A percentile compares a stretch with the other conserved stretches of the same genome.
These are phyloP conservation scores for Microtus richardsoni DNA, from an alignment of 2,113 vertebrate genomes.

Conservation along the genomic window DNA sequence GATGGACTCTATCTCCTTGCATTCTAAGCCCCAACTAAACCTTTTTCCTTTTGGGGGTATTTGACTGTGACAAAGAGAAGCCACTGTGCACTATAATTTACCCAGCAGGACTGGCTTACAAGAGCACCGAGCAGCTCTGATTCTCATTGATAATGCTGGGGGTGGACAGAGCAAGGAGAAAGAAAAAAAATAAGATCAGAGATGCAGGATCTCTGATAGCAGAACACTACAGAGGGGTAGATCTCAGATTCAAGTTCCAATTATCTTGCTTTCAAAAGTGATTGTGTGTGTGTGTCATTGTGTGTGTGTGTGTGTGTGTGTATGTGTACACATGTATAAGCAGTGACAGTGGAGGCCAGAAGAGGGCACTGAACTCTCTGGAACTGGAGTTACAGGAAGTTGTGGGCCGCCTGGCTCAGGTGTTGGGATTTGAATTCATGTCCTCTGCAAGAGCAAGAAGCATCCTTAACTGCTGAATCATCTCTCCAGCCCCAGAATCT, in stretches of 20 bases:
- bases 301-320: neutral
- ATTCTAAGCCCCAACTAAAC: neutral
- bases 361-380: neutral
- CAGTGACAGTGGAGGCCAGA: neutral
- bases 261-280: neutral
- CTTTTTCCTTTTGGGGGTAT: neutral
- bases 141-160: neutral
- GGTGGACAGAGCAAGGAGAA: neutral
- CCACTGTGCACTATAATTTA: neutral
- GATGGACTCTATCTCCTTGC: neutral
- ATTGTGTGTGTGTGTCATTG: neutral
- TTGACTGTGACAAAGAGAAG: neutral
- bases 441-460: neutral
- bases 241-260: neutral
- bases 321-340: accelerated
- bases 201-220: neutral
- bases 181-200: neutral
- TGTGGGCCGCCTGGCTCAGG: neutral
- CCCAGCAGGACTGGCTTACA: neutral
- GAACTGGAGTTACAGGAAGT: neutral
- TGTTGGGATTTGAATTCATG: neutral
- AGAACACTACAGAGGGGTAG: neutral
- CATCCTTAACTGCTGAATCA: no score
- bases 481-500: neutral
- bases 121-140: accelerated